Conservation (phyloP, 2,113 vertebrate species). For the Ptilonorhynchus violaceus region DNA sequence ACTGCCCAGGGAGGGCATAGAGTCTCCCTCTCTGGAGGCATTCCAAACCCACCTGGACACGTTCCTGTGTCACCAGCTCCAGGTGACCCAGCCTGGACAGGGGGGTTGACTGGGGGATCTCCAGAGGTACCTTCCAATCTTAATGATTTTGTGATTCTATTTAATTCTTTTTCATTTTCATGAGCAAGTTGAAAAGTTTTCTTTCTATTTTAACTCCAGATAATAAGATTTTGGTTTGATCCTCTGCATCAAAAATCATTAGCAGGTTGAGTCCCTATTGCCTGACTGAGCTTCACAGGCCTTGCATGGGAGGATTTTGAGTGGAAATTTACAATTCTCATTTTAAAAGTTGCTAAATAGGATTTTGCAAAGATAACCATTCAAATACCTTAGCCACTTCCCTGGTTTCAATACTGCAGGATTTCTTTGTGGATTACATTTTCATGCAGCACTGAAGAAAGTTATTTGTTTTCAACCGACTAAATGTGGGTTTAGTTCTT, state of each 20-base stretch:
- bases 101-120: not conserved
- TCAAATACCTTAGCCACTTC: not conserved
- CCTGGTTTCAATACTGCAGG: not conserved
- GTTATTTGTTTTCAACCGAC: not conserved
- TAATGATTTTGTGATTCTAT: not conserved
- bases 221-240: not conserved
- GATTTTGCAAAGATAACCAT: not conserved
- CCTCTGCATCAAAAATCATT: not conserved
- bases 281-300: not conserved
- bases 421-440: not conserved
- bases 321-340: not conserved
- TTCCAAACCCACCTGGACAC: not conserved
- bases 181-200: not conserved
- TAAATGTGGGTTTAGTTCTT: not conserved
- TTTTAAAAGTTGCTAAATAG: not conserved
- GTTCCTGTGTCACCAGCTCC: not conserved
- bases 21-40: not conserved
- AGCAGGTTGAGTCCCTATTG: not conserved
- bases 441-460: not conserved
- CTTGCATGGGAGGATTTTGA: not conserved
- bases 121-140: not conserved
- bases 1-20: not conserved
- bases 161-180: not conserved
- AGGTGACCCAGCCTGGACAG: not conserved
- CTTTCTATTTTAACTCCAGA: not conserved